Evolutionary conservation across 23 tunicate species (phyloP).

Genomic region (Styela clava): DNA sequence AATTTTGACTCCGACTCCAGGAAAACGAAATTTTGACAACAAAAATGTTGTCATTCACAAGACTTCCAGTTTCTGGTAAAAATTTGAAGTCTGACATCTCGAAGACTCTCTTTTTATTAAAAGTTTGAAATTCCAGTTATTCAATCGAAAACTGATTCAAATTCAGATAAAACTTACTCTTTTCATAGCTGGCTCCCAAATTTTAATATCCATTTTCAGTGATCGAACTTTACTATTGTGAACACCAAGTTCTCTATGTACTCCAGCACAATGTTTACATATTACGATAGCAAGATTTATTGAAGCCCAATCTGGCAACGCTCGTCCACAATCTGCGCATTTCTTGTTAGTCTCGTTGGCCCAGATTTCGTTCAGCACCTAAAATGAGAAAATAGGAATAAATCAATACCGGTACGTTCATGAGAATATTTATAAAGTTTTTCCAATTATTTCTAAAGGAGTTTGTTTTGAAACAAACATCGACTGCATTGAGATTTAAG

Average conservation of each 20-base stretch:
- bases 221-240: constrained; percentile 87
- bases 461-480: too few species aligned
- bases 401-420: not conserved
- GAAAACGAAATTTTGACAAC: too few species aligned
- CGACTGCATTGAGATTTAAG: too few species aligned
- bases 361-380: constrained; percentile 75
- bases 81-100: too few species aligned
- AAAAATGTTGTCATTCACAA: too few species aligned
- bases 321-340: constrained; percentile 85
- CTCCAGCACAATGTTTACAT: constrained; percentile 91
- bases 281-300: constrained; percentile 82
- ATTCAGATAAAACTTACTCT: constrained; percentile 35
- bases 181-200: constrained; percentile 69
- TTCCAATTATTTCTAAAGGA: not conserved
- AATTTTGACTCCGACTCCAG: too few species aligned
- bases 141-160: too few species aligned
- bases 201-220: constrained; percentile 82
- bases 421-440: not conserved
- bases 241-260: constrained; percentile 82
- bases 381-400: not conserved
- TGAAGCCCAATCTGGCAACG: constrained; percentile 84
- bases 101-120: too few species aligned
- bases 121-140: too few species aligned
- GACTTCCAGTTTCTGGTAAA: too few species aligned
- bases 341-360: constrained; percentile 32